phyloP scores from a whole-genome alignment of 2,797 vertebrate species.

The Dromococcyx pavoninus region DNA sequence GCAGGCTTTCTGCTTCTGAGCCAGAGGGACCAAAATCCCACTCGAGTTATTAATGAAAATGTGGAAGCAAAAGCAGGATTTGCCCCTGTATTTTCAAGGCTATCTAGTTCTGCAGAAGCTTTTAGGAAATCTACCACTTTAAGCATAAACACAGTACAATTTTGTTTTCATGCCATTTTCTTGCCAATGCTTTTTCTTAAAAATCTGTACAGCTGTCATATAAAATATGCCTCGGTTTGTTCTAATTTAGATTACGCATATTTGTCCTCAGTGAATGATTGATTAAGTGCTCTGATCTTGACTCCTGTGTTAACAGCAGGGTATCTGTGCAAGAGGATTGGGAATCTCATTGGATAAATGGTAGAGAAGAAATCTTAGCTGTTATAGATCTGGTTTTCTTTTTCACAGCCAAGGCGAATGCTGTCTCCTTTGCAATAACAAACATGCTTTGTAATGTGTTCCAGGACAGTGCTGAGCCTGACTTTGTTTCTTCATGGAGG shows the following conservation, averaged over 20 bases:
- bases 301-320: constrained; percentile 69
- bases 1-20: neutral
- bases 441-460: constrained; percentile 19
- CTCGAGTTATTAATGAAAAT: neutral
- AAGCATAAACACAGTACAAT: constrained; percentile 45
- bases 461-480: constrained; percentile 44
- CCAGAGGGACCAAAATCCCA: neutral
- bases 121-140: constrained; percentile 19
- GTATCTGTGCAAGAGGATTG: constrained; percentile 46
- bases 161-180: constrained; percentile 34
- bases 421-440: constrained; percentile 51
- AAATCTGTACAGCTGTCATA: constrained; percentile 57
- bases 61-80: neutral
- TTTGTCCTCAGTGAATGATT: constrained; percentile 68
- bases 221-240: constrained; percentile 67
- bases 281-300: constrained; percentile 73
- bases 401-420: constrained; percentile 59
- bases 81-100: neutral
- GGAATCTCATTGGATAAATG: constrained; percentile 56
- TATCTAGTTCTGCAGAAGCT: neutral
- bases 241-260: constrained; percentile 66
- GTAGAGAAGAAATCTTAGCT: constrained; percentile 53
- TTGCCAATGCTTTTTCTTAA: constrained; percentile 63
- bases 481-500: constrained; percentile 37
- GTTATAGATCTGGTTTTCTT: constrained; percentile 47